phyloP scores from a whole-genome alignment of 2,888 invertebrate genomes.

The Onchidella celtica region DNA sequence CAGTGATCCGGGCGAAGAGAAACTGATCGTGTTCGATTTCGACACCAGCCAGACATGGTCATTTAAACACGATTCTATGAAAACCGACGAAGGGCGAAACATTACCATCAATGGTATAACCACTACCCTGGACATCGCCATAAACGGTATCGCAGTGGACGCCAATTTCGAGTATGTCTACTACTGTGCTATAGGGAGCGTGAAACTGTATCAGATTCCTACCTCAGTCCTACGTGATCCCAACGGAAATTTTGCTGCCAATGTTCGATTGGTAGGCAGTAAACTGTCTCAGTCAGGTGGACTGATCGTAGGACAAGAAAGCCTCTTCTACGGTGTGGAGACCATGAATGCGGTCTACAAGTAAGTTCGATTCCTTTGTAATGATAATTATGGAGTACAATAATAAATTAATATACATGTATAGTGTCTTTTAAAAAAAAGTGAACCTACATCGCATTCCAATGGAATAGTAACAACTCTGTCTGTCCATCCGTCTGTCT shows the following conservation, averaged over 20 bases:
- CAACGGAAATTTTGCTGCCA: no score
- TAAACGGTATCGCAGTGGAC: neutral
- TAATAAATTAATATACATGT: no score
- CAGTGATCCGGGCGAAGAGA: neutral
- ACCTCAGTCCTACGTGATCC: neutral
- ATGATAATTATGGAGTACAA: no score
- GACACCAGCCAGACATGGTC: neutral
- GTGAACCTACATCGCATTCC: no score
- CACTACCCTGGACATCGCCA: neutral
- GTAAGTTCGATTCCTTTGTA: no score
- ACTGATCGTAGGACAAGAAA: neutral
- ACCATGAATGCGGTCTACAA: neutral
- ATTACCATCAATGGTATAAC: neutral
- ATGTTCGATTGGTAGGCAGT: no score
- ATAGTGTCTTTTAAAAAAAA: no score
- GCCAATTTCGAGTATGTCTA: neutral
- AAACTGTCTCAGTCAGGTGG: neutral
- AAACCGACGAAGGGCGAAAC: neutral
- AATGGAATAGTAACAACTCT: no score
- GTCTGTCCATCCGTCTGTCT: no score
- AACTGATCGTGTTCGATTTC: neutral
- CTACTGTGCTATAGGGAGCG: neutral
- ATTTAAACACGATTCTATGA: conserved; percentile 20
- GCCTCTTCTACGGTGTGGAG: neutral
- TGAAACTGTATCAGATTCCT: neutral